phyloP scores from a whole-genome alignment of 2,113 vertebrate species.

The western clawed frog (Xenopus tropicalis) region UCB_Xtro_10.0 CM004443.2:205811001-205811500 shows the following conservation, averaged over 20 bases:
- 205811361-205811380: too few species aligned
- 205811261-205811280: neutral
- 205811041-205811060: slow-evolving; percentile 21
- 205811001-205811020: slow-evolving; percentile 32
- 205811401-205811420: too few species aligned
- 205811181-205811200: neutral
- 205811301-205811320: too few species aligned
- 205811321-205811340: too few species aligned
- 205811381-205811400: too few species aligned
- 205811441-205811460: too few species aligned
- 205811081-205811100: slow-evolving; percentile 3
- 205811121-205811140: slow-evolving; percentile 37
- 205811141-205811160: slow-evolving; percentile 28
- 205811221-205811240: neutral
- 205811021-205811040: slow-evolving; percentile 35
- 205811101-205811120: slow-evolving; percentile 27
- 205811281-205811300: too few species aligned
- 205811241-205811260: neutral
- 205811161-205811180: slow-evolving; percentile 6
- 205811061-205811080: slow-evolving; percentile 23
- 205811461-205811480: too few species aligned
- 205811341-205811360: too few species aligned
- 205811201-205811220: neutral
- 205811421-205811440: too few species aligned
- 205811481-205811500: too few species aligned